Conservation (phyloP, 1,140 invertebrate genomes). For the Drosophila persimilis region DNA sequence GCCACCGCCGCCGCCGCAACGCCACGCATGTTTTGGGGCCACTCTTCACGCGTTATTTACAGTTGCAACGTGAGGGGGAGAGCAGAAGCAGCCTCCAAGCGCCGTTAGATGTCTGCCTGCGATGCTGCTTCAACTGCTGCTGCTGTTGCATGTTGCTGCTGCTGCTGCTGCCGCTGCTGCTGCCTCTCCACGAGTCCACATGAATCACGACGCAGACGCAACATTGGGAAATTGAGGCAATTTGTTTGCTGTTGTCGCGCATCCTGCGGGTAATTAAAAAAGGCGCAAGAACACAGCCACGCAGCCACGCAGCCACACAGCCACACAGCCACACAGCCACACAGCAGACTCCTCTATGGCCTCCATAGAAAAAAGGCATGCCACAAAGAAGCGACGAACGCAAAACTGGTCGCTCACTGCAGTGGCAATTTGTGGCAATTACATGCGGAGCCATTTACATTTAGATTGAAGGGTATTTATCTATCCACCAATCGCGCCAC, state of each 20-base stretch:
- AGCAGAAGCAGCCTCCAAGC: slow-evolving; percentile 22
- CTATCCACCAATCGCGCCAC: slow-evolving; percentile 19
- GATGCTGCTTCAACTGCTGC: slow-evolving; percentile 40
- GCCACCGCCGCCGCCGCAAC: slow-evolving; percentile 55
- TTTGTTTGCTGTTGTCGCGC: slow-evolving; percentile 82
- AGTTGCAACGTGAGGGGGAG: slow-evolving; percentile 65
- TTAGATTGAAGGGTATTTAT: slow-evolving; percentile 82
- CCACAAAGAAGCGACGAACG: slow-evolving; percentile 34
- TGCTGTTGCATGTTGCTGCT: slow-evolving; percentile 55
- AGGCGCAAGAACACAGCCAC: slow-evolving; percentile 76
- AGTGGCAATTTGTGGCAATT: slow-evolving; percentile 82
- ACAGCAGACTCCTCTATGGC: slow-evolving; percentile 22
- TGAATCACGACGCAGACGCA: slow-evolving; percentile 77
- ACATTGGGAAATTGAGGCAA: slow-evolving; percentile 81
- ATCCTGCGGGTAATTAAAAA: slow-evolving; percentile 82
- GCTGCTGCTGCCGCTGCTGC: slow-evolving; percentile 32
- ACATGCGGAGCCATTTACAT: slow-evolving; percentile 82
- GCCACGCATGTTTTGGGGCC: slow-evolving; percentile 73
- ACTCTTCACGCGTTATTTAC: slow-evolving; percentile 78
- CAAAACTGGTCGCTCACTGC: slow-evolving; percentile 80
- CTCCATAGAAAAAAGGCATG: slow-evolving; percentile 35
- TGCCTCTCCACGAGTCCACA: slow-evolving; percentile 65
- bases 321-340: slow-evolving; percentile 49
- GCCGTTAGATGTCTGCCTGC: slow-evolving; percentile 70
- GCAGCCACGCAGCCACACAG: slow-evolving; percentile 9